These are phyloP conservation scores for Netelia inedita DNA, from an alignment of 2,888 invertebrate species.

Conservation along the genomic window DNA sequence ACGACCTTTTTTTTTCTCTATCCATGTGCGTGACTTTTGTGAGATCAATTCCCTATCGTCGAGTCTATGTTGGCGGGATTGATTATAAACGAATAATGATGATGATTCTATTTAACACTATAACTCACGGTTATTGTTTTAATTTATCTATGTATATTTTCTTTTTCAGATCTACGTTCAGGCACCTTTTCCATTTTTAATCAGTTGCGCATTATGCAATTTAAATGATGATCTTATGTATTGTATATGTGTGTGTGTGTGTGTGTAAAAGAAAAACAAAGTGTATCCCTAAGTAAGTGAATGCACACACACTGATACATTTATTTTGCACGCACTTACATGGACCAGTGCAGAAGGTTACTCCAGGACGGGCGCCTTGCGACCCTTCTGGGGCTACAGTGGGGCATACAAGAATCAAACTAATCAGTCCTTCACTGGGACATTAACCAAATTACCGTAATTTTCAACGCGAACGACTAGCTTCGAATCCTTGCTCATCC, in stretches of 20 bases:
- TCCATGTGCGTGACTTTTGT: conserved; percentile 21
- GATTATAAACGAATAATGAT: conserved; percentile 23
- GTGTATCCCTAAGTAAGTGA: conserved; percentile 65
- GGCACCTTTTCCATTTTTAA: conserved; percentile 9
- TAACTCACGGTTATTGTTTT: conserved; percentile 10
- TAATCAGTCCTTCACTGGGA: conserved; percentile 59
- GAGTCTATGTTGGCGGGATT: conserved; percentile 11
- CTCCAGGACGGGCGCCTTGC: conserved; percentile 84
- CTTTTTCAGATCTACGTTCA: conserved; percentile 4
- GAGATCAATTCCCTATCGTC: conserved; percentile 21
- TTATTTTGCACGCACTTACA: conserved; percentile 82
- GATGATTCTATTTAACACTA: background rate
- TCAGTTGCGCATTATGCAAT: conserved; percentile 15
- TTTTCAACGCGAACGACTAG: conserved; percentile 8
- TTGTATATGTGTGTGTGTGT: conserved; percentile 33
- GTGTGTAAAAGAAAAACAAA: conserved; percentile 39
- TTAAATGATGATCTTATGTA: background rate
- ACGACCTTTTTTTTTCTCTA: conserved; percentile 24
- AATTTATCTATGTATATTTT: conserved; percentile 4
- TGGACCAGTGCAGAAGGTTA: conserved; percentile 84
- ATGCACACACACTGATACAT: conserved; percentile 69
- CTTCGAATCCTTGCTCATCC: background rate
- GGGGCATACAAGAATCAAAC: conserved; percentile 77
- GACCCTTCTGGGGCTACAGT: conserved; percentile 85
- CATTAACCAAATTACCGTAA: conserved; percentile 37